Base-by-base conservation (phyloP, 2,797 vertebrate genomes). In the Margarornis squamiger region DNA sequence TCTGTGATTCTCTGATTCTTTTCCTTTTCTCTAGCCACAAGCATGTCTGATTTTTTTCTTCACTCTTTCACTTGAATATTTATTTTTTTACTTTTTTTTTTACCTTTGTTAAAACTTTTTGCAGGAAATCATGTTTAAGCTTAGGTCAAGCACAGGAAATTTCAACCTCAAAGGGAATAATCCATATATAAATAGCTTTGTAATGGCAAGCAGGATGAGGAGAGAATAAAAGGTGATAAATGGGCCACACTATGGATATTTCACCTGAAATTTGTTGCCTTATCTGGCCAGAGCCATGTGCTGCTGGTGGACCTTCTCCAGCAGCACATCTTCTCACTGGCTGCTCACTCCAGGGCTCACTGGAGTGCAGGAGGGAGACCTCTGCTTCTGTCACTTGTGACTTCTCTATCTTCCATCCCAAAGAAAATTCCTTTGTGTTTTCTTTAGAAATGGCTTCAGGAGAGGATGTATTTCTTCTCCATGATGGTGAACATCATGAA, bases 321-420 rank as follows among this genome's bases (percentile, higher is more conserved):
- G 46, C 57, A 79, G 36, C 58, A 29, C 1, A 0, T 36, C 29
- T 26, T 17, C 6, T 15, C 5, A 1, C 39, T 4, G 1, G 10
- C 14, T 67, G 21, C 49, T 39, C 27, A 12, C 12, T 32, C 45
- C 2, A 2, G 57, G 22, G 45, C 8, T 59, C 2, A 0, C 19
- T 23, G 41, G 41, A 24, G 15, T 24, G 8, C 0, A 19, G 41
- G 34, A 57, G 27, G 24, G 21, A 62, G 11, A 67, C 36, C 27
- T 62, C 49, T 41, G 38, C 38, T 84, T 26, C 34, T 51, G 1
- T 30, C 8, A 1, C 32, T 86, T 2, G 0, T 0, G 2, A 24
- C 54, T 81, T 45, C 38, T 82, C 45, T 30, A 4, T 29, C 30
- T 70, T 39, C 9, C 0, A 0, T 78, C 67, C 58, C 36, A 43